Evolutionary conservation across 2,888 invertebrate species (phyloP).

Genomic region (Lasioglossum morio): DNA sequence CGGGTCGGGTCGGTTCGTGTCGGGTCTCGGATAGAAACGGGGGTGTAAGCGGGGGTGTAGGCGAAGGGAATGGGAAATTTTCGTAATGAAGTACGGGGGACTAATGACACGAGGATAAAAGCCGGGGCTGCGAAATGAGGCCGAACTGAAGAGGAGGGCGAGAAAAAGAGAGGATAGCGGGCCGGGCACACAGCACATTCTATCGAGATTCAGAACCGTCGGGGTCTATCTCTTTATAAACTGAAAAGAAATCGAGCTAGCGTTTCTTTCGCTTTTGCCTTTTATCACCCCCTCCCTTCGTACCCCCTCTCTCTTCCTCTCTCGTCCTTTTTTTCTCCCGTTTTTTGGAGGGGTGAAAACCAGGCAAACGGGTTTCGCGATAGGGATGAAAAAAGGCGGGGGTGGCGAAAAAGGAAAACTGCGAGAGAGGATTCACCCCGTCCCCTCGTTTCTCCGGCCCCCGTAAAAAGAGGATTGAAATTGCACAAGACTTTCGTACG

Average conservation of each 20-base stretch:
- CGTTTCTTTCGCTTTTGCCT: slow-evolving; percentile 24
- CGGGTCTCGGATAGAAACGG: not conserved
- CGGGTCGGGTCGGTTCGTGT: not conserved
- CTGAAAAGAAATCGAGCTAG: slow-evolving; percentile 62
- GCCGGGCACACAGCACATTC: slow-evolving; percentile 39
- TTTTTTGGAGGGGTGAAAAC: slow-evolving; percentile 46
- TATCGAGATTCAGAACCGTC: slow-evolving; percentile 60
- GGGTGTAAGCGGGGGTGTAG: not conserved
- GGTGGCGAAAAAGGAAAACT: slow-evolving; percentile 26
- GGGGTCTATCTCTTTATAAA: slow-evolving; percentile 58
- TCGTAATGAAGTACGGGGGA: slow-evolving; percentile 53
- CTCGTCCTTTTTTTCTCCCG: not conserved
- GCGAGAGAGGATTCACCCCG: slow-evolving; percentile 14
- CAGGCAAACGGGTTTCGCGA: slow-evolving; percentile 44
- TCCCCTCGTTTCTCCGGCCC: slow-evolving; percentile 13
- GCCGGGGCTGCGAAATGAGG: slow-evolving; percentile 50
- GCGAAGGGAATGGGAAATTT: slow-evolving; percentile 50
- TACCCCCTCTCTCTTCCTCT: not conserved
- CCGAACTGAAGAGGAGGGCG: slow-evolving; percentile 45
- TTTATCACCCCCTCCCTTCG: not conserved
- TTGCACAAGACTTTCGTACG: slow-evolving; percentile 60
- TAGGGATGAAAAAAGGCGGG: not conserved
- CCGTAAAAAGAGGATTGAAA: slow-evolving; percentile 60
- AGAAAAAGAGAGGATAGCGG: slow-evolving; percentile 33
- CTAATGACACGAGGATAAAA: slow-evolving; percentile 62